Base-by-base conservation (phyloP, 2,888 invertebrate species). In the Drosophila lacicola region DNA sequence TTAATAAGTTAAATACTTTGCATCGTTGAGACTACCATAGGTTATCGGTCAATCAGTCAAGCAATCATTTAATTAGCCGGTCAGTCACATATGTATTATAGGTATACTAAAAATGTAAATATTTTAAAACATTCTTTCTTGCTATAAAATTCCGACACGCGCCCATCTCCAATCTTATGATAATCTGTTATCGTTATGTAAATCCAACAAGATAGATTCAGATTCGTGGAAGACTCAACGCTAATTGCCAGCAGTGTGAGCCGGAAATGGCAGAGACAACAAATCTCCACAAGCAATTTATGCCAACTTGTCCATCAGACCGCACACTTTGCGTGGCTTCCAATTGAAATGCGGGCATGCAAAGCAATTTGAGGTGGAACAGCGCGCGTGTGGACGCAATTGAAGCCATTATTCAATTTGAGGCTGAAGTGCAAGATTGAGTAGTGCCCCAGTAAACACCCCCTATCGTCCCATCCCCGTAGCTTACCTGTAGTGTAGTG, bases 401-500 rank as follows among this genome's bases (percentile, higher is more conserved):
- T 74, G 65, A 57, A 49, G 68, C 49, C 55, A 83, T 86, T 86
- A 81, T 69, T 47, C 65, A 70, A 84, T 78, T 29, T 70, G 64
- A 25, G 21, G 41, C 9, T 74, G 41, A 78, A 82, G 85, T 80
- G 78, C 47, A 42, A 70, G 74, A 57, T 64, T 64, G 53, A 19
- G 42, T 64, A 44, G 65, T 17, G 44, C 2, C 21, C 19, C 10
- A 10, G 0, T 11, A 13, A n/a, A 3, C 14, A 10, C 37, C 11
- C 8, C 5, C 33, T 10, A 11, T 13, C 39, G 36, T 6, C 4
- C 13, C 37, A 33, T 11, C 8, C 11, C 0, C 17, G 9, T 0
- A 13, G 90, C 92, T 90, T 87, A 92, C 92, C 83, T 91, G 77
- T 93, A 93, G 64, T 91, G 82, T 10, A 88, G 74, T 39, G 92